Percentiles rank a stretch among this genome's conserved stretches.
phyloP scores from a whole-genome alignment of 1,140 invertebrate genomes.

The Ceratosolen solmsi region DNA sequence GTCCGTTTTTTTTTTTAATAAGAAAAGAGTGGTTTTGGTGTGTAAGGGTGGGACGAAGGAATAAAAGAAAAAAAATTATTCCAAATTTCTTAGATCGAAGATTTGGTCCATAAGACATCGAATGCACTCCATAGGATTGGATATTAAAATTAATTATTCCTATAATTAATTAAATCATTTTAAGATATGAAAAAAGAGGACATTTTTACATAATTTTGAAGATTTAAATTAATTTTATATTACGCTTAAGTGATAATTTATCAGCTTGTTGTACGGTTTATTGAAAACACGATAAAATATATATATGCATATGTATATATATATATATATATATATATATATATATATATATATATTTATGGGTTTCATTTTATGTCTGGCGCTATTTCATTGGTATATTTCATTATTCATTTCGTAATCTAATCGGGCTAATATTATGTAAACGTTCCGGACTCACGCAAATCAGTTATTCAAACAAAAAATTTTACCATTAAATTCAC shows the following conservation, averaged over 20 bases:
- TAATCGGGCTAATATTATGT: background rate
- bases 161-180: constrained; percentile 9
- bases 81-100: constrained; percentile 22
- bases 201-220: constrained; percentile 7
- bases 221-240: constrained; percentile 15
- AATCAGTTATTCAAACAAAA: too few species aligned
- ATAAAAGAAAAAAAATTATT: constrained; percentile 14
- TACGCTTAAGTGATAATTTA: background rate
- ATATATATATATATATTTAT: too few species aligned
- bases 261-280: background rate
- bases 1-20: too few species aligned
- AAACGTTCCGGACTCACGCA: background rate
- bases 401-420: background rate
- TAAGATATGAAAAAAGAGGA: background rate
- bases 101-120: background rate
- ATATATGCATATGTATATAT: too few species aligned
- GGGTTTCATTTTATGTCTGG: background rate
- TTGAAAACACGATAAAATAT: background rate
- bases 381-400: too few species aligned
- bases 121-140: background rate
- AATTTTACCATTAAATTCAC: too few species aligned
- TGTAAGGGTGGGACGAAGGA: background rate
- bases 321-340: too few species aligned
- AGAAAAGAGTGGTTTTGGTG: background rate
- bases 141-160: constrained; percentile 13